Conservation (phyloP, 2,888 invertebrate genomes). For the Drosophila mimetica region DNA sequence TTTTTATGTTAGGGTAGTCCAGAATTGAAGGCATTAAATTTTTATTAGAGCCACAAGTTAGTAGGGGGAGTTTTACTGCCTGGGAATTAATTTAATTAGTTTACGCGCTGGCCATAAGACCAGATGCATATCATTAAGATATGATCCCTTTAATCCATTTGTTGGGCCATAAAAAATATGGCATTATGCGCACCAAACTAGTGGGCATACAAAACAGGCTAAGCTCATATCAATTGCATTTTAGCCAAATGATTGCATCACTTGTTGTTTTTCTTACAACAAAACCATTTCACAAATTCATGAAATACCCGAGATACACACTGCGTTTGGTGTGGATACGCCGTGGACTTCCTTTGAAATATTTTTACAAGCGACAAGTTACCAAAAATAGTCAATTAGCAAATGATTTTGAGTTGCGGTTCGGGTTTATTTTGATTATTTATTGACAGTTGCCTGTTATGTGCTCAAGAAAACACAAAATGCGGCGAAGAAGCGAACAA, state of each 20-base stretch:
- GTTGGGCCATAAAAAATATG: constrained; percentile 15
- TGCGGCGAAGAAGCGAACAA: constrained; percentile 21
- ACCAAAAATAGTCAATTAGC: constrained; percentile 74
- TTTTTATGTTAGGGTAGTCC: constrained; percentile 39
- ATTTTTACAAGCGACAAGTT: constrained; percentile 72
- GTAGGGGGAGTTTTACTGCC: constrained; percentile 21
- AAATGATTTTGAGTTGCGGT: constrained; percentile 35
- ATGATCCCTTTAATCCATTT: constrained; percentile 9
- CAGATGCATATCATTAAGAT: constrained; percentile 29
- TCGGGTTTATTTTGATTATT: constrained; percentile 76
- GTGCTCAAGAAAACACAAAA: constrained; percentile 47
- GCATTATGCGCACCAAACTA: constrained; percentile 8
- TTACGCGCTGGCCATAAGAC: constrained; percentile 8
- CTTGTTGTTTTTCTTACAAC: constrained; percentile 14
- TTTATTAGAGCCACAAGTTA: constrained; percentile 10
- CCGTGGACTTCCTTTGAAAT: constrained; percentile 44
- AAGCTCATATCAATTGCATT: constrained; percentile 36
- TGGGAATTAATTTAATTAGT: constrained; percentile 27
- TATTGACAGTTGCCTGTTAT: constrained; percentile 77
- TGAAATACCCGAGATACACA: constrained; percentile 53
- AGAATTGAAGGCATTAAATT: constrained; percentile 13
- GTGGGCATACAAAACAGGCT: constrained; percentile 3
- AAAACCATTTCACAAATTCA: constrained; percentile 71
- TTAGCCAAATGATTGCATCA: constrained; percentile 62
- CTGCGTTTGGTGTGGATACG: constrained; percentile 19